phyloP scores from a whole-genome alignment of 2,113 vertebrate genomes.

The Rostratula benghalensis region DNA sequence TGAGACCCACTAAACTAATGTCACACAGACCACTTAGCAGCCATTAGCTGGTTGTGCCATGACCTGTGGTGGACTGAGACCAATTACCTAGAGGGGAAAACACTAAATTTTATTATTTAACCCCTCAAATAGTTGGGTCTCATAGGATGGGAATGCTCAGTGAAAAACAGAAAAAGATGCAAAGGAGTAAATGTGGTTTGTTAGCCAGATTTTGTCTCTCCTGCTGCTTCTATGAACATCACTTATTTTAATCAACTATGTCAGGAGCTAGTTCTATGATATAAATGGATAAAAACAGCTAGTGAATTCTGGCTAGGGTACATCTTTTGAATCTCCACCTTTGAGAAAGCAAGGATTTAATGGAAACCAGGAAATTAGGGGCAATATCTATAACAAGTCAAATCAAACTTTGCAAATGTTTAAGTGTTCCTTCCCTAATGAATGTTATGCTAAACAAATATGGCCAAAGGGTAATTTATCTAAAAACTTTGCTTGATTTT shows the following conservation, averaged over 20 bases:
- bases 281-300: not conserved
- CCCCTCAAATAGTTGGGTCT: not conserved
- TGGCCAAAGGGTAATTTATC: not conserved
- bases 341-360: not conserved
- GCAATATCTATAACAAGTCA: not conserved
- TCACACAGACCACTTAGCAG: constrained; percentile 16
- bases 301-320: not conserved
- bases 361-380: not conserved
- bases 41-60: not conserved
- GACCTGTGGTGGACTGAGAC: not conserved
- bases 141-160: not conserved
- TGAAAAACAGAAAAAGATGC: not conserved
- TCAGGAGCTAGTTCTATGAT: not conserved
- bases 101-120: not conserved
- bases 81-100: not conserved
- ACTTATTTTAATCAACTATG: not conserved
- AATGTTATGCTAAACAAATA: not conserved
- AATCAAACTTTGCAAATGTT: constrained; percentile 2
- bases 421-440: not conserved
- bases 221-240: not conserved
- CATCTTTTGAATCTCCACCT: not conserved
- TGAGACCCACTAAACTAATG: constrained; percentile 34
- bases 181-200: accelerated
- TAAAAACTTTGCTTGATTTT: not conserved
- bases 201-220: not conserved